A percentile compares a stretch with the other conserved stretches of the same genome.
Evolutionary conservation across 2,113 vertebrate species (phyloP).

Genomic region (Pagrus major): DNA sequence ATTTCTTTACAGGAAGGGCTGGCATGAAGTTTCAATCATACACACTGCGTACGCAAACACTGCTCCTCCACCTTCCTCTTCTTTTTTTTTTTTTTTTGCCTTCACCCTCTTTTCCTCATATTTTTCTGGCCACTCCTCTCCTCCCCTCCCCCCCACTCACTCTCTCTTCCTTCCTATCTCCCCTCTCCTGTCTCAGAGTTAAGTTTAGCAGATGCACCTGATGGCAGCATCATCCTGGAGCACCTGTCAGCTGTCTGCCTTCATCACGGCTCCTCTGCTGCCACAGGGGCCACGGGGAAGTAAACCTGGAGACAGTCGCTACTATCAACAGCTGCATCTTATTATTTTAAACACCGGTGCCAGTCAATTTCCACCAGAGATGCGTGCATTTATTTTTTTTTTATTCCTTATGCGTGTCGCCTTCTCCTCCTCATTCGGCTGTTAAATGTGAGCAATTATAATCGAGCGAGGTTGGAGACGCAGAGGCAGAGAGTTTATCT

Average conservation of each 20-base stretch:
- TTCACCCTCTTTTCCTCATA: conserved; percentile 17
- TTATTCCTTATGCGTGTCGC: background rate
- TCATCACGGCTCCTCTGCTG: conserved; percentile 81
- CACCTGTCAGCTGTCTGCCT: conserved; percentile 86
- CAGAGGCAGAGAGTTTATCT: conserved; percentile 53
- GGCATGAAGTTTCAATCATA: conserved; percentile 45
- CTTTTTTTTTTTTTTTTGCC: conserved; percentile 21
- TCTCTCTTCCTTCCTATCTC: background rate
- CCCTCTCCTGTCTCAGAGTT: conserved; percentile 65
- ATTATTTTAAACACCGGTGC: conserved; percentile 84
- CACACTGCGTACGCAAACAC: conserved; percentile 25
- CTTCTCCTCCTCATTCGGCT: conserved; percentile 64
- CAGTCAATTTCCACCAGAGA: conserved; percentile 76
- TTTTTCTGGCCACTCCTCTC: conserved; percentile 49
- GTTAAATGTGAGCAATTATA: conserved; percentile 84
- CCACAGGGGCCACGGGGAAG: conserved; percentile 80
- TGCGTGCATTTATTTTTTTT: conserved; percentile 65
- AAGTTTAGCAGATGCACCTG: conserved; percentile 83
- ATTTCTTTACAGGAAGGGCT: conserved; percentile 38
- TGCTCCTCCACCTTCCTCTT: background rate
- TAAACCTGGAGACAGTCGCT: conserved; percentile 76
- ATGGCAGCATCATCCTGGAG: conserved; percentile 82
- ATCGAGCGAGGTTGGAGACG: conserved; percentile 46
- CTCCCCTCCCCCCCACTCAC: background rate
- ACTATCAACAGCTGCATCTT: conserved; percentile 84